Conservation (phyloP, 2,888 invertebrate species). For the Nezara viridula region DNA sequence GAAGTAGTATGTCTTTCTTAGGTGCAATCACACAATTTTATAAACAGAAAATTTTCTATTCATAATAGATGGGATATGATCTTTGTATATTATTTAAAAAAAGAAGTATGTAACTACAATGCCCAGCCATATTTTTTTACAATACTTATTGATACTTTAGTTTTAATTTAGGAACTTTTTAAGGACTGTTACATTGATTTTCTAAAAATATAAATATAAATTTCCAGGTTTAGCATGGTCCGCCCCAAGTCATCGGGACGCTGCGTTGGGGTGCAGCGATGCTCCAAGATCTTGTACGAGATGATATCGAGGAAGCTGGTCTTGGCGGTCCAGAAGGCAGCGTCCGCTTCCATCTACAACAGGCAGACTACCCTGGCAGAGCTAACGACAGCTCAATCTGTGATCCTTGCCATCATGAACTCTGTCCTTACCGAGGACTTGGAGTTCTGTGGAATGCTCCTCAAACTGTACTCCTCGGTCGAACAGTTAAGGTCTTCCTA, state of each 20-base stretch:
- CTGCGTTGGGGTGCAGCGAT: not conserved
- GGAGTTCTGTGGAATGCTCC: not conserved
- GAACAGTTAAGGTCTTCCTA: constrained; percentile 26
- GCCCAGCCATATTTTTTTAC: no score
- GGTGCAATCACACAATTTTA: no score
- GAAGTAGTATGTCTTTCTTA: no score
- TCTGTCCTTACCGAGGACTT: not conserved
- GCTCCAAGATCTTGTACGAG: constrained; percentile 28
- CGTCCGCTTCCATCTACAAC: not conserved
- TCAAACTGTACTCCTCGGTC: constrained; percentile 18
- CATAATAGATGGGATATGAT: no score
- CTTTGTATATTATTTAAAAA: no score
- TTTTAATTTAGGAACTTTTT: no score
- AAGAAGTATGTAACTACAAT: no score
- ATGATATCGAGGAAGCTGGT: constrained; percentile 24
- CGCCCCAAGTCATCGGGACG: constrained; percentile 8
- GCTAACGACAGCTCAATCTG: not conserved
- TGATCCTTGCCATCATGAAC: not conserved
- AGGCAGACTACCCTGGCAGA: constrained; percentile 20
- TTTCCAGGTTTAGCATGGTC: not conserved
- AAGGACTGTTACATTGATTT: no score
- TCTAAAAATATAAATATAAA: no score
- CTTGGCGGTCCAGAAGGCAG: not conserved
- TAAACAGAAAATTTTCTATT: no score
- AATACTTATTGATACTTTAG: no score